A percentile compares a stretch with the other conserved stretches of the same genome.
phyloP scores from a whole-genome alignment of 2,888 invertebrate species.

The Brenthis ino region DNA sequence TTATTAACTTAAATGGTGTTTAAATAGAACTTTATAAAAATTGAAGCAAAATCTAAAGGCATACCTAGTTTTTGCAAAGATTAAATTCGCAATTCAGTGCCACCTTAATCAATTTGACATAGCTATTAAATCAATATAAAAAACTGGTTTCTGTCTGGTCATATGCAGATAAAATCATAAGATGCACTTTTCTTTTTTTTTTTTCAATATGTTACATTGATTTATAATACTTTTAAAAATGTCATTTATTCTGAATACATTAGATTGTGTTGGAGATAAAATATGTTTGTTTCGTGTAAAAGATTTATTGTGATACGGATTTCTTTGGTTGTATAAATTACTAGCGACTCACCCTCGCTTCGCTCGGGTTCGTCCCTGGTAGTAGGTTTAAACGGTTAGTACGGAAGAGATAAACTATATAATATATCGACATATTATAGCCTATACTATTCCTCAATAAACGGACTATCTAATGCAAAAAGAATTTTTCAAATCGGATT shows the following conservation, averaged over 20 bases:
- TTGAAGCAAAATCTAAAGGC: no score
- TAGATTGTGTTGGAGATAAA: slow-evolving; percentile 29
- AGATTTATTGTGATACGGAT: slow-evolving; percentile 25
- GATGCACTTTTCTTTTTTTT: slow-evolving; percentile 49
- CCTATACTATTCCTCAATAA: no score
- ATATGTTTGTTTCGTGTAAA: slow-evolving; percentile 12
- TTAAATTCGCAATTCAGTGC: slow-evolving; percentile 28
- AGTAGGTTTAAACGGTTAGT: no score
- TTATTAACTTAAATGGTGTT: no score
- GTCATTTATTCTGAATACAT: slow-evolving; percentile 31
- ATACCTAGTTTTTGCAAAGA: slow-evolving; percentile 11
- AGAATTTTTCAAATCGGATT: no score
- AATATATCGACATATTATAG: no score
- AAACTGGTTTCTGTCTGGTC: slow-evolving; percentile 36
- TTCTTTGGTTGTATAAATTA: slow-evolving; percentile 9
- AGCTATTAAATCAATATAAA: slow-evolving; percentile 42
- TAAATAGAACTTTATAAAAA: no score
- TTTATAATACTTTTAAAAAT: slow-evolving; percentile 39
- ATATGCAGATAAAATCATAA: slow-evolving; percentile 46
- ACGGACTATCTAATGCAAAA: no score
- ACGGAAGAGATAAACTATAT: no score
- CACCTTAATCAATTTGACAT: slow-evolving; percentile 40
- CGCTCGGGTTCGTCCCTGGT: not conserved
- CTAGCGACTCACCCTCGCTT: not conserved
- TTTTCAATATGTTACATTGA: slow-evolving; percentile 43